phyloP scores from a whole-genome alignment of 2,113 vertebrate species.

The Bagarius yarrelli region DNA sequence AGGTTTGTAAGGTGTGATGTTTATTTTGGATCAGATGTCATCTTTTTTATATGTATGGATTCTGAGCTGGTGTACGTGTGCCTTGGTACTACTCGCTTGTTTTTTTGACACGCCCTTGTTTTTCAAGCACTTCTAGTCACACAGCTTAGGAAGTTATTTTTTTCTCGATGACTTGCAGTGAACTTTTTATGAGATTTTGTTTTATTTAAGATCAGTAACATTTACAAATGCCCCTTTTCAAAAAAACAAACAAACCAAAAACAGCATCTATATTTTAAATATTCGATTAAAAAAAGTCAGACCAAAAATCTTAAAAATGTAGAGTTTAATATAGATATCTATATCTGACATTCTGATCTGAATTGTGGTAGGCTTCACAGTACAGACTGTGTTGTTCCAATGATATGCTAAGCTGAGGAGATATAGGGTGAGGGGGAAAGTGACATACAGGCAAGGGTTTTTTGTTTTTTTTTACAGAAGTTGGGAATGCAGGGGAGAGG shows the following conservation, averaged over 20 bases:
- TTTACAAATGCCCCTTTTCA: not conserved
- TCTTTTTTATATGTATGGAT: not conserved
- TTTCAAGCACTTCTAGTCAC: slow-evolving; percentile 41
- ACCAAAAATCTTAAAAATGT: slow-evolving; percentile 73
- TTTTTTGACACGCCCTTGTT: slow-evolving; percentile 34
- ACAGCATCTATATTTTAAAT: not conserved
- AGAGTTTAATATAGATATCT: slow-evolving; percentile 76
- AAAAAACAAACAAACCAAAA: not conserved
- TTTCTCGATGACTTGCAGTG: not conserved
- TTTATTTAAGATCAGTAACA: slow-evolving; percentile 1
- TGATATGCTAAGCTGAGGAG: slow-evolving; percentile 74
- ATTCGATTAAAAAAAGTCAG: slow-evolving; percentile 33
- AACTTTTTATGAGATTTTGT: not conserved
- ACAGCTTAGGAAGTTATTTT: not conserved
- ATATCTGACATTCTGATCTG: slow-evolving; percentile 79
- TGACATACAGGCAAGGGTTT: slow-evolving; percentile 65
- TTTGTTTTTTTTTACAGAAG: slow-evolving; percentile 59
- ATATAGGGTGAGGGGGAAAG: slow-evolving; percentile 53
- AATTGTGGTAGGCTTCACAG: slow-evolving; percentile 77
- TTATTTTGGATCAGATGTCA: slow-evolving; percentile 7
- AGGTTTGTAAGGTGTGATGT: slow-evolving; percentile 17
- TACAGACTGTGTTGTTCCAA: slow-evolving; percentile 77
- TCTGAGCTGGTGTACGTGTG: not conserved
- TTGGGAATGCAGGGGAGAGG: slow-evolving; percentile 67
- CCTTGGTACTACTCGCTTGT: not conserved